A percentile compares a stretch with the other conserved stretches of the same genome.
phyloP scores from a whole-genome alignment of 1,140 invertebrate species.

The Dolichoris vasculosae region DNA sequence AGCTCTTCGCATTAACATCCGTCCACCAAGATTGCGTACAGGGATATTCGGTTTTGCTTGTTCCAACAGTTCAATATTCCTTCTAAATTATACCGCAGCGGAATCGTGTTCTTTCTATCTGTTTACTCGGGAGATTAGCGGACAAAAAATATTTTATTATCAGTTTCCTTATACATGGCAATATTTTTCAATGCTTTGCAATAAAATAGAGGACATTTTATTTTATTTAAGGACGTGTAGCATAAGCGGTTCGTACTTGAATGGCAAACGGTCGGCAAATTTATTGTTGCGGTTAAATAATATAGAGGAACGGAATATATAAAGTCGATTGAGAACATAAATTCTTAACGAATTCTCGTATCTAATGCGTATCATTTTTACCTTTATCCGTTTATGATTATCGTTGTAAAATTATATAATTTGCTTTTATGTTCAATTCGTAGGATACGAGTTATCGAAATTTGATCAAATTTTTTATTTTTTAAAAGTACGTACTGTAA shows the following conservation, averaged over 20 bases:
- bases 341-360: neutral
- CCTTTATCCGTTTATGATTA: neutral
- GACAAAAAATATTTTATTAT: neutral
- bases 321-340: neutral
- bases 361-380: neutral
- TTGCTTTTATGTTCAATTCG: neutral
- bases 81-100: neutral
- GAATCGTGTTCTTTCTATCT: neutral
- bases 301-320: neutral
- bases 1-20: slow-evolving; percentile 13
- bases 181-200: neutral
- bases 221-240: neutral
- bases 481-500: too few relatives aligned
- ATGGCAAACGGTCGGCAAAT: neutral
- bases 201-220: neutral
- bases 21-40: neutral
- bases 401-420: neutral
- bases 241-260: neutral
- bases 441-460: too few relatives aligned
- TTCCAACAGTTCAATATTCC: neutral
- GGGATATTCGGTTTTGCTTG: neutral
- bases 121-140: neutral
- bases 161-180: neutral
- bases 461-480: too few relatives aligned
- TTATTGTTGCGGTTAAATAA: neutral